Evolutionary conservation across 2,888 invertebrate genomes (phyloP).

Genomic region (Orthonevra nobilis): DNA sequence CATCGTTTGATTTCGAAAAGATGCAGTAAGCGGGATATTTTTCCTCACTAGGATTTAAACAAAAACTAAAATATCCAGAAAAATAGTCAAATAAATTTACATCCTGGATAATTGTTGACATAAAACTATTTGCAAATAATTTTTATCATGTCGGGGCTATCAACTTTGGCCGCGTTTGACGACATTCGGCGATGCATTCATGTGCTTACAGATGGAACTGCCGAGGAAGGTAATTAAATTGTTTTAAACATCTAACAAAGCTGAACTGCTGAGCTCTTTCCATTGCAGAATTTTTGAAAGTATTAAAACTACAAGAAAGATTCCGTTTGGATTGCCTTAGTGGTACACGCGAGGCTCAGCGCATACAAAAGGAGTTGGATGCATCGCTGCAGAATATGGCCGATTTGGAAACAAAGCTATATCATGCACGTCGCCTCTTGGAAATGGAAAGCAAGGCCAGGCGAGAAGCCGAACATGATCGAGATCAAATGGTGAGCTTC

Average conservation of each 20-base stretch:
- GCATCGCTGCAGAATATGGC: conserved; percentile 86
- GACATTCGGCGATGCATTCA: conserved; percentile 86
- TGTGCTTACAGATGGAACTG: conserved; percentile 84
- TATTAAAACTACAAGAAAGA: conserved; percentile 87
- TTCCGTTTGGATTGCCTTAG: conserved; percentile 86
- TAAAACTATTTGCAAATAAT: not conserved
- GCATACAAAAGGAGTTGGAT: conserved; percentile 86
- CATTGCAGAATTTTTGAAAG: conserved; percentile 86
- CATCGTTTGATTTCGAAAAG: conserved; percentile 58
- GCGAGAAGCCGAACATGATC: conserved; percentile 86
- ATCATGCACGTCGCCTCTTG: conserved; percentile 88
- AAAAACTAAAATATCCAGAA: too few species aligned
- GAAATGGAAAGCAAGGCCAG: conserved; percentile 89
- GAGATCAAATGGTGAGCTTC: conserved; percentile 86
- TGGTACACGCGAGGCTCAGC: conserved; percentile 86
- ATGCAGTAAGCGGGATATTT: conserved; percentile 49
- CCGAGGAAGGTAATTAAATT: conserved; percentile 83
- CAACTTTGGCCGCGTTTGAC: conserved; percentile 86
- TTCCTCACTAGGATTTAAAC: too few species aligned
- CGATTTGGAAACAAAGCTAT: conserved; percentile 89
- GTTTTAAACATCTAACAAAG: not conserved
- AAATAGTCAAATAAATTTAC: not conserved
- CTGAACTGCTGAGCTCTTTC: not conserved
- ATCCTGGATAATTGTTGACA: conserved; percentile 4
- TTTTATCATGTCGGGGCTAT: conserved; percentile 78